phyloP scores from a whole-genome alignment of 1,140 invertebrate genomes.

The Eriosoma lanigerum region DNA sequence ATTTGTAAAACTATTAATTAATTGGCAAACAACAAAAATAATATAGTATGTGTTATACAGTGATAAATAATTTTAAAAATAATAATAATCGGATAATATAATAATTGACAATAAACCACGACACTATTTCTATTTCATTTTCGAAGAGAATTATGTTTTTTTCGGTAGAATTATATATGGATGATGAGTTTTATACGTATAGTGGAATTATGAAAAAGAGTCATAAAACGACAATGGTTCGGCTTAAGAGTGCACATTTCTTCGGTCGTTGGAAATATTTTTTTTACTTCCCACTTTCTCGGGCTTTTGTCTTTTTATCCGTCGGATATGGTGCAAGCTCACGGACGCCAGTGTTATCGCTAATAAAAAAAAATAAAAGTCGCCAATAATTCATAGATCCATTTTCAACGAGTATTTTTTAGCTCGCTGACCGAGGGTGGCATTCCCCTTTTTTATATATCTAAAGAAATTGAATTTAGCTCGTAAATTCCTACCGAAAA shows the following conservation, averaged over 20 bases:
- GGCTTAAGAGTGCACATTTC: constrained; percentile 34
- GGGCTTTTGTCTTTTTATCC: constrained; percentile 49
- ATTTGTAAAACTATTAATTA: too few relatives aligned
- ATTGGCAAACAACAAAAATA: too few relatives aligned
- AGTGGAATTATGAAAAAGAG: constrained; percentile 24
- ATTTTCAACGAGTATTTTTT: constrained; percentile 44
- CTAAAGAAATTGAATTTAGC: constrained; percentile 42
- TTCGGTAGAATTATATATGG: too few relatives aligned
- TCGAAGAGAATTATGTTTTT: not conserved
- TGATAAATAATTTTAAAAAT: too few relatives aligned
- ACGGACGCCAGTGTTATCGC: constrained; percentile 48
- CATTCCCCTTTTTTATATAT: constrained; percentile 43
- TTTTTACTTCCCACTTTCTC: constrained; percentile 12
- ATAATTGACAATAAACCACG: not conserved
- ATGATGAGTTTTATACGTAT: not conserved
- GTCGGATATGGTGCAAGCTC: constrained; percentile 35
- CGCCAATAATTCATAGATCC: constrained; percentile 49
- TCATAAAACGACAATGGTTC: constrained; percentile 28
- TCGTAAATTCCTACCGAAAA: constrained; percentile 47
- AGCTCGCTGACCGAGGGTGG: constrained; percentile 31
- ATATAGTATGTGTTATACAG: too few relatives aligned
- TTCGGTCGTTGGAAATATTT: constrained; percentile 29
- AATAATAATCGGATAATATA: too few relatives aligned
- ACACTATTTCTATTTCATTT: not conserved
- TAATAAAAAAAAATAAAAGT: constrained; percentile 50